A percentile compares a stretch with the other conserved stretches of the same genome.
These are phyloP conservation scores for Caenorhabditis sp. DNA, from an alignment of 2,888 invertebrate genomes.

Conservation along the genomic window DNA sequence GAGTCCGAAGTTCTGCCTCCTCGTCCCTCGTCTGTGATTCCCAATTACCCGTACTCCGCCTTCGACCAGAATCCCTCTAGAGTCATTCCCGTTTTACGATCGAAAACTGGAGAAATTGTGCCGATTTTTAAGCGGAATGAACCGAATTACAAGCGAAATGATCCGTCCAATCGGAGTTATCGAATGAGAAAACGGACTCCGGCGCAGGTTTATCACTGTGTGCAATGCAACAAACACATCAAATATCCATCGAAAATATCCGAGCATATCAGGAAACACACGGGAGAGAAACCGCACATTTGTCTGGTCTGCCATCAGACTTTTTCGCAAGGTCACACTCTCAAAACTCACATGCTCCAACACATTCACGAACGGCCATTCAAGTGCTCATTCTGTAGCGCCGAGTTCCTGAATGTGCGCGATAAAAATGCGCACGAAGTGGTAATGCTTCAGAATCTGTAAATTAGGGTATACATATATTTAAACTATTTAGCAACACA, in stretches of 20 bases:
- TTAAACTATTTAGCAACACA: slow-evolving; percentile 7
- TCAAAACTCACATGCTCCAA: slow-evolving; percentile 62
- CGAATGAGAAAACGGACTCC: slow-evolving; percentile 56
- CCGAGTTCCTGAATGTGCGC: slow-evolving; percentile 37
- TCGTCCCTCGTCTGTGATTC: too few relatives aligned
- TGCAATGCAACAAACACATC: slow-evolving; percentile 63
- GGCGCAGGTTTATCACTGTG: slow-evolving; percentile 60
- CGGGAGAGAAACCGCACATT: slow-evolving; percentile 58
- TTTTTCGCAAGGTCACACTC: slow-evolving; percentile 66
- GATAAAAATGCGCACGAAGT: slow-evolving; percentile 59
- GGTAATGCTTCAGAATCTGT: slow-evolving; percentile 15
- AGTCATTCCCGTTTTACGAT: too few relatives aligned
- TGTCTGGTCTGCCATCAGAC: slow-evolving; percentile 60
- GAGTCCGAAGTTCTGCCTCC: too few relatives aligned
- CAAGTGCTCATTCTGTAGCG: slow-evolving; percentile 66
- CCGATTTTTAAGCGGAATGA: too few relatives aligned
- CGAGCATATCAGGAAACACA: slow-evolving; percentile 69
- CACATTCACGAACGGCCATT: slow-evolving; percentile 66
- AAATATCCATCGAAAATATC: slow-evolving; percentile 68
- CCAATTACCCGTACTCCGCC: too few relatives aligned
- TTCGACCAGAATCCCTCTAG: too few relatives aligned
- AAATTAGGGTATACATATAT: neutral
- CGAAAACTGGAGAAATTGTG: too few relatives aligned
- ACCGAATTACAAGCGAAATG: slow-evolving; percentile 14
- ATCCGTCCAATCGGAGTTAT: slow-evolving; percentile 50